Evolutionary conservation across 2,113 vertebrate species (phyloP).

Genomic region (Vulpes ferrilata): DNA sequence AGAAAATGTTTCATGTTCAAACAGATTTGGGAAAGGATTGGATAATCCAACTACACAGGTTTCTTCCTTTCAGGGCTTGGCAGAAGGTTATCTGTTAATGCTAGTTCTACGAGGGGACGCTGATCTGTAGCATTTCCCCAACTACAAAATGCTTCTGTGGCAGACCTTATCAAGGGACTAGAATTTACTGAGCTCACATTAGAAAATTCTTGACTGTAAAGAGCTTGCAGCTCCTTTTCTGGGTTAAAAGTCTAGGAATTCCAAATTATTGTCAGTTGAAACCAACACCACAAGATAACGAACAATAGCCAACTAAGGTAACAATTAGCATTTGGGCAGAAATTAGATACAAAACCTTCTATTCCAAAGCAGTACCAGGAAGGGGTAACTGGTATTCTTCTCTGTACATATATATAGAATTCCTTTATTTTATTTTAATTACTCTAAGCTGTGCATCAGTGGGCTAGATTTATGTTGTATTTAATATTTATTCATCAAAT

Average conservation of each 20-base stretch:
- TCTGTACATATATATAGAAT: not conserved
- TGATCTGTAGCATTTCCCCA: not conserved
- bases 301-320: not conserved
- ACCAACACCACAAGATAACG: not conserved
- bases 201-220: not conserved
- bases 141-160: not conserved
- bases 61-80: not conserved
- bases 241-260: not conserved
- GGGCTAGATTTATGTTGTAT: not conserved
- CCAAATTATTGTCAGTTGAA: not conserved
- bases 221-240: not conserved
- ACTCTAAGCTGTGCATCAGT: not conserved
- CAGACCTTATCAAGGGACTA: not conserved
- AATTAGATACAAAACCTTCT: slow-evolving; percentile 11
- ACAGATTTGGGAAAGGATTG: not conserved
- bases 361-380: not conserved
- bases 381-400: not conserved
- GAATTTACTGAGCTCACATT: not conserved
- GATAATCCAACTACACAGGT: not conserved
- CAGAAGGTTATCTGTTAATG: not conserved
- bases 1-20: slow-evolving; percentile 32
- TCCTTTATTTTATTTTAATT: slow-evolving; percentile 8
- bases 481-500: slow-evolving; percentile 38
- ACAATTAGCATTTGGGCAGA: not conserved
- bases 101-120: not conserved